Base-by-base conservation (phyloP, 2,888 invertebrate species). In the Cephus pygmeus region DNA sequence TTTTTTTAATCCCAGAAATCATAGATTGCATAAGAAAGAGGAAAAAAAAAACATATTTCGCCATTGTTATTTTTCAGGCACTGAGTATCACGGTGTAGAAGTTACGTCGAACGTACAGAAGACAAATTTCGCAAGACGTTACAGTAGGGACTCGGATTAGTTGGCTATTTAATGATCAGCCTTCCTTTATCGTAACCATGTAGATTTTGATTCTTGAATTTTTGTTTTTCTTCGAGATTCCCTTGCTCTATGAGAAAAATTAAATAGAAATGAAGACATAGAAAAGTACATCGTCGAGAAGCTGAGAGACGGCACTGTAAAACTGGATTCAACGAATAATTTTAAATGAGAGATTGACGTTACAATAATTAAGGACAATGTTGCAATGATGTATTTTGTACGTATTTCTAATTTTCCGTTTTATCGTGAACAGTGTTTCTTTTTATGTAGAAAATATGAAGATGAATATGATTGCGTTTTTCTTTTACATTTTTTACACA, bases 31-130 rank as follows among this genome's bases (percentile, higher is more conserved):
- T 71, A 23, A 30, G 71, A 56, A 23, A 56, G 23, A 56, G 23
- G 23, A 23, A 15, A 40, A 36, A 36, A 81, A 87, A 87, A 83
- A 84, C 84, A 83, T 79, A 80, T 86, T 56, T 86, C 81, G 82
- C 77, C 82, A 85, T 88, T 78, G 56, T 78, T 88, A 73, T 80
- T 81, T 86, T 86, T 84, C 86, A 86, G 86, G 86, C 79, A 81
- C 83, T 81, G 79, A 82, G 81, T 82, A 84, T 80, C 84, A 75
- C 81, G 82, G 74, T 77, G 77, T 84, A 83, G 76, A 80, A 75
- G 84, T 83, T 80, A 80, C 82, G 73, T 69, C 86, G 79, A 84
- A 76, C 77, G 75, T 83, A 80, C 84, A 83, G 77, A 81, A 78
- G 77, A 84, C 83, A 82, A 78, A 83, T 85, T 79, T 79, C 84